phyloP scores from a whole-genome alignment of 2,888 invertebrate genomes.

The Diabrotica balteata region DNA sequence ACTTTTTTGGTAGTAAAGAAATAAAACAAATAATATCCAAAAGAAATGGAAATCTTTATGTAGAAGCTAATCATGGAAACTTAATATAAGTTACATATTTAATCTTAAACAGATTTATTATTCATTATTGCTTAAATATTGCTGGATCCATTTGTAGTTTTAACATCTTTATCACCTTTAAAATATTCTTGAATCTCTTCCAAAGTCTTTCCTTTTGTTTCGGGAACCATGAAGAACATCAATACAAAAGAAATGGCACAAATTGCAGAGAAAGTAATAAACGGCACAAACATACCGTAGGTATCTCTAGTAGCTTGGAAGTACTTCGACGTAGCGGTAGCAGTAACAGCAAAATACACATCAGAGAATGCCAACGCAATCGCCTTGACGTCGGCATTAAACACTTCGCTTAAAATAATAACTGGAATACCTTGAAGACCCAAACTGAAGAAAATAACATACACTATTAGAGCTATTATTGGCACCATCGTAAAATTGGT shows the following conservation, averaged over 20 bases:
- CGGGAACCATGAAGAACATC: slow-evolving; percentile 70
- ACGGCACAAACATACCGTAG: slow-evolving; percentile 70
- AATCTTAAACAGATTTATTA: too few species aligned
- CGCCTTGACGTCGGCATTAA: slow-evolving; percentile 66
- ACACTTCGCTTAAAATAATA: slow-evolving; percentile 64
- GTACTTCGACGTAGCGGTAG: slow-evolving; percentile 61
- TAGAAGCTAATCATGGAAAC: too few species aligned
- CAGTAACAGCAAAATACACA: slow-evolving; percentile 62
- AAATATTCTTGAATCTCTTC: slow-evolving; percentile 72
- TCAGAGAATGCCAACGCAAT: slow-evolving; percentile 67
- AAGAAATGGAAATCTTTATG: too few species aligned
- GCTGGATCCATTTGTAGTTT: neutral
- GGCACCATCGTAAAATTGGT: slow-evolving; percentile 59
- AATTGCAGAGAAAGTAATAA: slow-evolving; percentile 69
- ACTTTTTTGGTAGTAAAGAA: too few species aligned
- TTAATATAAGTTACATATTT: too few species aligned
- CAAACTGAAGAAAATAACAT: slow-evolving; percentile 63
- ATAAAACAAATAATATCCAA: too few species aligned
- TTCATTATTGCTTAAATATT: too few species aligned
- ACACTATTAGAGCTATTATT: slow-evolving; percentile 60
- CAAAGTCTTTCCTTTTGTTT: slow-evolving; percentile 76
- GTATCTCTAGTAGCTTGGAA: slow-evolving; percentile 65
- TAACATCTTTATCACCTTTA: slow-evolving; percentile 53
- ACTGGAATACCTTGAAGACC: slow-evolving; percentile 65
- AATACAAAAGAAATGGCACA: slow-evolving; percentile 69